Evolutionary conservation across 1,140 invertebrate genomes (phyloP).

Genomic region (Ylistrum balloti): DNA sequence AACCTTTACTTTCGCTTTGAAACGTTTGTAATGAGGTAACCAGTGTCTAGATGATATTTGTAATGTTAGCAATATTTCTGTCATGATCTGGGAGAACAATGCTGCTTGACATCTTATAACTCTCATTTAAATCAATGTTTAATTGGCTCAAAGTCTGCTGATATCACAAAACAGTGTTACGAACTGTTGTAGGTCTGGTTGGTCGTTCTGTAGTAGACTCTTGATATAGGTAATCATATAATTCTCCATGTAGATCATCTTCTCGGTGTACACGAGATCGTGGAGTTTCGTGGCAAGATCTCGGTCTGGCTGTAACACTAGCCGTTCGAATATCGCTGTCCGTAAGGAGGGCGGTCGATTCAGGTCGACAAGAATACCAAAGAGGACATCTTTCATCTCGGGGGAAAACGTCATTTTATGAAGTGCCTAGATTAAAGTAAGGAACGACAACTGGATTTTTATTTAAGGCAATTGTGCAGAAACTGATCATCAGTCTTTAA

Average conservation of each 20-base stretch:
- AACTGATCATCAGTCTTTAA: too few relatives aligned
- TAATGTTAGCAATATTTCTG: too few relatives aligned
- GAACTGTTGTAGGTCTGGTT: conserved; percentile 54
- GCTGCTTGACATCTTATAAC: too few relatives aligned
- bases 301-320: conserved; percentile 7
- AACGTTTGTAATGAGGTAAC: too few relatives aligned
- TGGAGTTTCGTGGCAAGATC: conserved; percentile 38
- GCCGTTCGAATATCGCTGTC: conserved; percentile 41
- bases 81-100: too few relatives aligned
- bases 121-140: too few relatives aligned
- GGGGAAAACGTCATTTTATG: conserved; percentile 23
- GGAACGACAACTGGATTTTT: too few relatives aligned
- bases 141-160: too few relatives aligned
- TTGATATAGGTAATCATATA: conserved; percentile 56
- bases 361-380: conserved; percentile 43
- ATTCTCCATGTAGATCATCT: conserved; percentile 48
- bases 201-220: conserved; percentile 57
- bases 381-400: conserved; percentile 41
- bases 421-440: neutral
- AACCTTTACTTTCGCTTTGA: too few relatives aligned
- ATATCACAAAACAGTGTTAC: too few relatives aligned
- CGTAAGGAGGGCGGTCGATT: conserved; percentile 31
- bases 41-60: too few relatives aligned
- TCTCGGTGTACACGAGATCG: conserved; percentile 48
- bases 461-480: too few relatives aligned